Evolutionary conservation across 2,888 invertebrate genomes (phyloP).

Genomic region (Microctonus hyperodae): DNA sequence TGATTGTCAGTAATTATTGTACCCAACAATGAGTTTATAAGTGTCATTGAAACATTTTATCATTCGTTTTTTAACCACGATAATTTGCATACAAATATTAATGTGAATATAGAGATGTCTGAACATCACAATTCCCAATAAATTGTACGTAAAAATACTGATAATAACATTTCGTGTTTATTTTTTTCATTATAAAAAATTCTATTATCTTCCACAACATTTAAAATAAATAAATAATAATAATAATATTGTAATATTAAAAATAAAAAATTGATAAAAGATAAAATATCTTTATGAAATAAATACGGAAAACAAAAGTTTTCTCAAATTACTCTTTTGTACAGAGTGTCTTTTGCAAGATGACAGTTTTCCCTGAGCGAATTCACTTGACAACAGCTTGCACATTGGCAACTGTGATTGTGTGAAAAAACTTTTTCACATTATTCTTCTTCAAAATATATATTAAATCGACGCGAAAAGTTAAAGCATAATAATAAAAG

Average conservation of each 20-base stretch:
- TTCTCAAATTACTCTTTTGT: background rate
- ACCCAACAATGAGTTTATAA: background rate
- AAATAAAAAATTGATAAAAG: background rate
- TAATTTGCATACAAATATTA: no score
- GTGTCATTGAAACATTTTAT: background rate
- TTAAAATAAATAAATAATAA: no score
- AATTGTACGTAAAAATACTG: no score
- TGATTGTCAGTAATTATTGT: background rate
- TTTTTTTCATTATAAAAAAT: no score
- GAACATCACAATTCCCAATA: no score
- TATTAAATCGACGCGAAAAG: background rate
- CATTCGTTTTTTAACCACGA: no score
- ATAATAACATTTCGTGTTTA: no score
- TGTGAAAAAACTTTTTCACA: conserved; percentile 31
- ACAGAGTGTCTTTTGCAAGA: conserved; percentile 13
- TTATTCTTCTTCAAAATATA: conserved; percentile 20
- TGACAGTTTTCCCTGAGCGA: conserved; percentile 31
- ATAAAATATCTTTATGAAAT: background rate
- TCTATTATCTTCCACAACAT: no score
- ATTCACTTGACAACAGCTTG: conserved; percentile 36
- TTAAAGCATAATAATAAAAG: background rate
- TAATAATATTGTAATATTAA: no score
- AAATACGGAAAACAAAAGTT: background rate
- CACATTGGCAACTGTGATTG: conserved; percentile 30
- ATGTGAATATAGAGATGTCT: no score